A percentile compares a stretch with the other conserved stretches of the same genome.
phyloP scores from a whole-genome alignment of 2,888 invertebrate species.

The Microplitis manilae region DNA sequence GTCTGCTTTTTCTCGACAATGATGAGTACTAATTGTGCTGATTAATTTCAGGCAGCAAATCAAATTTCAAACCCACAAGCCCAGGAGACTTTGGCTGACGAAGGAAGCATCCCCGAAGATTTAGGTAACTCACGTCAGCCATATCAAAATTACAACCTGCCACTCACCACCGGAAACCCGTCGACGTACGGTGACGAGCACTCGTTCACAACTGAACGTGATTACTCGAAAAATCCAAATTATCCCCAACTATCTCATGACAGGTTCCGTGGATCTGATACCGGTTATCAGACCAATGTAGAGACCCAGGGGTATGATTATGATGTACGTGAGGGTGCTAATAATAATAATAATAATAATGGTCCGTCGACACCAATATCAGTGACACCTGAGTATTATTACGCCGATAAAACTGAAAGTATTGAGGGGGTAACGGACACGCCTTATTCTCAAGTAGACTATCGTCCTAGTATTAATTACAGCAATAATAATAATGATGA shows the following conservation, averaged over 20 bases:
- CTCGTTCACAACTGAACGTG: conserved; percentile 38
- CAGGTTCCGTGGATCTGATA: conserved; percentile 46
- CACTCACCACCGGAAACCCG: conserved; percentile 47
- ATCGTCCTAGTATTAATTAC: conserved; percentile 32
- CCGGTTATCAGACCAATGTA: conserved; percentile 46
- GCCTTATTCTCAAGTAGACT: conserved; percentile 46
- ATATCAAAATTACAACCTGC: conserved; percentile 52
- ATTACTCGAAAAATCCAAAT: conserved; percentile 53
- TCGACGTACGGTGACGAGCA: conserved; percentile 50
- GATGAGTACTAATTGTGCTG: background rate
- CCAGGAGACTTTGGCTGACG: conserved; percentile 50
- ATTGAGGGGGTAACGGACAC: conserved; percentile 42
- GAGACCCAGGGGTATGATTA: conserved; percentile 64
- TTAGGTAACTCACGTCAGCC: conserved; percentile 28
- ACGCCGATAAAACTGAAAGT: conserved; percentile 57
- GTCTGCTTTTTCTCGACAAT: too few relatives aligned
- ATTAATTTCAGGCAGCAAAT: conserved; percentile 41
- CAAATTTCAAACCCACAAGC: conserved; percentile 54
- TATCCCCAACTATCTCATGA: conserved; percentile 50
- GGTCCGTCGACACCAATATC: conserved; percentile 42
- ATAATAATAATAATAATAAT: conserved; percentile 8
- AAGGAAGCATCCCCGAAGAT: conserved; percentile 40
- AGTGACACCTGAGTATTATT: conserved; percentile 56
- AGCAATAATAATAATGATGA: background rate
- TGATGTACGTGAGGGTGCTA: conserved; percentile 49